Evolutionary conservation across 2,113 vertebrate species (phyloP), one percentile per base, ranked within the genome.

Genomic region (Sarotherodon lohbergeri): DNA sequence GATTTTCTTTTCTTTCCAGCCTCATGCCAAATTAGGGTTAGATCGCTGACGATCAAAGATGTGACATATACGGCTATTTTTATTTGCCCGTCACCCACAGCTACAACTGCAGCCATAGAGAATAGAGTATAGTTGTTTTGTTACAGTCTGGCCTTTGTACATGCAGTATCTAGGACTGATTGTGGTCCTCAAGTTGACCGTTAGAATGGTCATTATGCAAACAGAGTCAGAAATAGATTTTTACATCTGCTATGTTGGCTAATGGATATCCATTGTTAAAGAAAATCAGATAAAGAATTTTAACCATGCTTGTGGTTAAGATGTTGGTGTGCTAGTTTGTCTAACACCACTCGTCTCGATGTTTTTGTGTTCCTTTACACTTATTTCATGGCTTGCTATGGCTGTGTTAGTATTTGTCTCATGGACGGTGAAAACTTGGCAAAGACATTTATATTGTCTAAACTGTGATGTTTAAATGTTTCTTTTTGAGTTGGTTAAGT

Each of bases 151-250:
- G 27, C 27, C 73, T 50, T 50, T 78, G 73, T 78, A 34, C 73
- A 1, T 34, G 17, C 63, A 68, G 11, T 41, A 32, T 78, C 46
- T 61, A 63, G 34, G 56, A 86, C 82, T 88, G 90, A 92, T 76
- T 82, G 52, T 43, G 32, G 57, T 79, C 80, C 78, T 68, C 16
- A n/a, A 78, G 71, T 19, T 78, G 43, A 50, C 27, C 1, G 6
- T 32, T 34, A 80, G 17, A 71, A 7, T 50, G 14, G 48, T 66
- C 48, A 79, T 57, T 85, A 91, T 86, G 48, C 79, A 92, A 89
- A 88, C 63, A 24, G 27, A 52, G 19, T 78, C 46, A n/a, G 24
- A 81, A 19, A 89, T 78, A 16, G 87, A 81, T 91, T 86, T 93
- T 81, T 84, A 76, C 9, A 50, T 78, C 24, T 78, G 43, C 43